Evolutionary conservation across 2,888 invertebrate species (phyloP).

Genomic region (Patella pellucida): DNA sequence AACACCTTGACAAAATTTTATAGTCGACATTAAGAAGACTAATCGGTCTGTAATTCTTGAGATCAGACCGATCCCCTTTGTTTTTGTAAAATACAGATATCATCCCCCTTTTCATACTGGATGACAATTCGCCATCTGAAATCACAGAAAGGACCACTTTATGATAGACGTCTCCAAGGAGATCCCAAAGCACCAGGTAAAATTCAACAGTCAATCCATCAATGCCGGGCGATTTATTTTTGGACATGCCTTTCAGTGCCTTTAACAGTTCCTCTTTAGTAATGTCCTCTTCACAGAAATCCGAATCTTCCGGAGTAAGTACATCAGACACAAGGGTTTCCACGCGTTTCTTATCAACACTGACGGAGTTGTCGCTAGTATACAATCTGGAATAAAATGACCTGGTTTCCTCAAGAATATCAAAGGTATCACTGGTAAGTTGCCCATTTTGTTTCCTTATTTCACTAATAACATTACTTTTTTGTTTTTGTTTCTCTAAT

Average conservation of each 20-base stretch:
- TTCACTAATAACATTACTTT: constrained; percentile 17
- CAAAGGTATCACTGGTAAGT: neutral
- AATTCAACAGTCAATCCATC: constrained; percentile 42
- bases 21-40: constrained; percentile 41
- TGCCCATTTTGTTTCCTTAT: constrained; percentile 7
- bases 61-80: constrained; percentile 19
- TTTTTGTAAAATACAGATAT: constrained; percentile 43
- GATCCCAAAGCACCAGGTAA: constrained; percentile 29
- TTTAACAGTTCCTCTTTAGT: constrained; percentile 13
- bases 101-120: constrained; percentile 20
- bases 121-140: constrained; percentile 23
- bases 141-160: constrained; percentile 23
- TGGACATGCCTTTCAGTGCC: constrained; percentile 29
- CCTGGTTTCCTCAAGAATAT: neutral
- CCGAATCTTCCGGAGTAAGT: neutral
- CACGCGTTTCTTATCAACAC: constrained; percentile 8
- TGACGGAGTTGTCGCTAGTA: constrained; percentile 15
- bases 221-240: constrained; percentile 37
- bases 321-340: neutral
- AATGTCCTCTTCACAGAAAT: constrained; percentile 10
- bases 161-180: constrained; percentile 27
- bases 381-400: constrained; percentile 19
- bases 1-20: constrained; percentile 41
- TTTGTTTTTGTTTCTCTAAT: constrained; percentile 15
- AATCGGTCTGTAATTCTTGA: constrained; percentile 44